These are phyloP conservation scores for Ariolimax columbianus DNA, from an alignment of 2,888 invertebrate genomes.

Conservation along the genomic window DNA sequence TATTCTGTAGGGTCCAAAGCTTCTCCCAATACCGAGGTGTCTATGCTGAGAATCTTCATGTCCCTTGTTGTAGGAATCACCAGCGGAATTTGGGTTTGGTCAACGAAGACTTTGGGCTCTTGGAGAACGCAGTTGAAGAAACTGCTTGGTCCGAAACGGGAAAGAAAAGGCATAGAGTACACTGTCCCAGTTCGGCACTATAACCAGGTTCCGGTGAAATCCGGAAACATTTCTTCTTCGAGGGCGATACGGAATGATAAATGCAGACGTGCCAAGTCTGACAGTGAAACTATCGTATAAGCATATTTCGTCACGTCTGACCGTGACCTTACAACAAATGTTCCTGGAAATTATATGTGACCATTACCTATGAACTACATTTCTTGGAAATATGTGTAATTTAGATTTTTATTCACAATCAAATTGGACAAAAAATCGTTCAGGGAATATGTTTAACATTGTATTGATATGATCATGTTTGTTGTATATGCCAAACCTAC, in stretches of 20 bases:
- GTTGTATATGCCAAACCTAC: no score
- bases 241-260: conserved; percentile 69
- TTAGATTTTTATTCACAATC: no score
- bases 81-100: conserved; percentile 78
- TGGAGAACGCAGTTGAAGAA: conserved; percentile 72
- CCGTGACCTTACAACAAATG: no score
- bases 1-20: conserved; percentile 59
- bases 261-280: conserved; percentile 61
- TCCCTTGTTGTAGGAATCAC: conserved; percentile 87
- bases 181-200: conserved; percentile 68
- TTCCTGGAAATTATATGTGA: no score
- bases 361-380: no score
- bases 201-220: conserved; percentile 69
- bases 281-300: conserved; percentile 71
- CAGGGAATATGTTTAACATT: no score
- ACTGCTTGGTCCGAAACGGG: conserved; percentile 57
- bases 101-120: conserved; percentile 74
- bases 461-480: no score
- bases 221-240: conserved; percentile 42
- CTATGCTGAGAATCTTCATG: conserved; percentile 89
- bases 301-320: conserved; percentile 58
- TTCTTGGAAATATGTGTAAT: no score
- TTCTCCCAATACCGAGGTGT: conserved; percentile 88
- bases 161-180: conserved; percentile 61
- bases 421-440: no score